A percentile compares a stretch with the other conserved stretches of the same genome.
Evolutionary conservation across 2,113 vertebrate species (phyloP).

Genomic region (Rynchops niger): DNA sequence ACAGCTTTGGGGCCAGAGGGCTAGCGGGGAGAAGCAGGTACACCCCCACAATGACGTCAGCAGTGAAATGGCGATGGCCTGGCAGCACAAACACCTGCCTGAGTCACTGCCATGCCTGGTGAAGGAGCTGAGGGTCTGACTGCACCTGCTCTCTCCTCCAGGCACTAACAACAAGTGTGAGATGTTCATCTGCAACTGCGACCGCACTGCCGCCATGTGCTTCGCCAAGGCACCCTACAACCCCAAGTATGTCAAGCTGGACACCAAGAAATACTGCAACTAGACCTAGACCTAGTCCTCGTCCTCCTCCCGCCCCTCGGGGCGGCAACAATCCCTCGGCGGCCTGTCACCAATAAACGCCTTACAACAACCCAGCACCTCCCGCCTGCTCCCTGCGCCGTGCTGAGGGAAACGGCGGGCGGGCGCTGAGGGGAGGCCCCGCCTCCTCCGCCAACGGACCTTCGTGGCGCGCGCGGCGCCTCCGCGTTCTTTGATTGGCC

Average conservation of each 20-base stretch:
- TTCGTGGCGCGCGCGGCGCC: fast-evolving
- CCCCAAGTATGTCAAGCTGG: constrained; percentile 29
- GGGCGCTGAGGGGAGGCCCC: not conserved
- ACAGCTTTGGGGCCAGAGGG: no score
- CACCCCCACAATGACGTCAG: fast-evolving
- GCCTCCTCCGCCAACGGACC: not conserved
- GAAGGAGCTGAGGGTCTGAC: not conserved
- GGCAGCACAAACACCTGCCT: not conserved
- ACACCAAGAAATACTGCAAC: constrained; percentile 65
- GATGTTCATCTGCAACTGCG: constrained; percentile 84
- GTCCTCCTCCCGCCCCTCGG: fast-evolving
- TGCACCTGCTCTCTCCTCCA: constrained; percentile 31
- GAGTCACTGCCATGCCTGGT: fast-evolving
- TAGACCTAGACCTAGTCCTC: not conserved
- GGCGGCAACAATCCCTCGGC: fast-evolving
- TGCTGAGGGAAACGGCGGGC: not conserved
- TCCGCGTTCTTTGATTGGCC: not conserved
- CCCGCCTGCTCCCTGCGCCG: fast-evolving
- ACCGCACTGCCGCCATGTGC: constrained; percentile 81
- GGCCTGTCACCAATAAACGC: not conserved
- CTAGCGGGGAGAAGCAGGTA: fast-evolving
- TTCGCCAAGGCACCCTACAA: constrained; percentile 78
- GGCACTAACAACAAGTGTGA: constrained; percentile 78
- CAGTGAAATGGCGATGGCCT: fast-evolving
- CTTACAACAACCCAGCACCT: fast-evolving